Percentiles rank a stretch among this genome's conserved stretches.
Evolutionary conservation across 2,888 invertebrate species (phyloP).

Genomic region (Mythimna pallens): DNA sequence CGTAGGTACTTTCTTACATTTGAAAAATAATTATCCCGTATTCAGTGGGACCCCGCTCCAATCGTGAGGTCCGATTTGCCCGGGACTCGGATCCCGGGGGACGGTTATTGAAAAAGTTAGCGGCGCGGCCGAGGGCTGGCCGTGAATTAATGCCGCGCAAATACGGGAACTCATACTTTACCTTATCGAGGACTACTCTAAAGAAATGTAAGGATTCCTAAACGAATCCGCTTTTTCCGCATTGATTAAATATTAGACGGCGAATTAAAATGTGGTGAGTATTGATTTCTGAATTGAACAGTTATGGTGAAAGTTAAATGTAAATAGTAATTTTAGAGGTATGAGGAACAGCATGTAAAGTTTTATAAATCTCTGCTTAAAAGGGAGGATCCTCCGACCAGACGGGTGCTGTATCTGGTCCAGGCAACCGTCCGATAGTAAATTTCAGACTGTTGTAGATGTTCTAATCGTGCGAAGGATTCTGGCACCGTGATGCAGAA

Average conservation of each 20-base stretch:
- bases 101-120: conserved; percentile 81
- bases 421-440: no score
- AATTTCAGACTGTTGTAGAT: no score
- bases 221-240: conserved; percentile 33
- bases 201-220: conserved; percentile 54
- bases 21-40: conserved; percentile 39
- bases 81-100: conserved; percentile 64
- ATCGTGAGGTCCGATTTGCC: conserved; percentile 64
- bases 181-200: conserved; percentile 30
- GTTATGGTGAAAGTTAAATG: not conserved
- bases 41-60: conserved; percentile 56
- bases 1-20: not conserved
- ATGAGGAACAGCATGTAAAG: no score
- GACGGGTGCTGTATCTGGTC: no score
- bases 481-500: no score
- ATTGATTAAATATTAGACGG: conserved; percentile 40
- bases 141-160: conserved; percentile 76
- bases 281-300: not conserved
- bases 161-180: conserved; percentile 62
- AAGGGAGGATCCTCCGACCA: no score
- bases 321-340: no score
- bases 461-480: no score
- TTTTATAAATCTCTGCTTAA: no score
- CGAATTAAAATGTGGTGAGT: conserved; percentile 30
- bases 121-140: conserved; percentile 64